A percentile compares a stretch with the other conserved stretches of the same genome.
These are phyloP conservation scores for Ophioninae sp. DNA, from an alignment of 2,888 invertebrate genomes.

Conservation along the genomic window DNA sequence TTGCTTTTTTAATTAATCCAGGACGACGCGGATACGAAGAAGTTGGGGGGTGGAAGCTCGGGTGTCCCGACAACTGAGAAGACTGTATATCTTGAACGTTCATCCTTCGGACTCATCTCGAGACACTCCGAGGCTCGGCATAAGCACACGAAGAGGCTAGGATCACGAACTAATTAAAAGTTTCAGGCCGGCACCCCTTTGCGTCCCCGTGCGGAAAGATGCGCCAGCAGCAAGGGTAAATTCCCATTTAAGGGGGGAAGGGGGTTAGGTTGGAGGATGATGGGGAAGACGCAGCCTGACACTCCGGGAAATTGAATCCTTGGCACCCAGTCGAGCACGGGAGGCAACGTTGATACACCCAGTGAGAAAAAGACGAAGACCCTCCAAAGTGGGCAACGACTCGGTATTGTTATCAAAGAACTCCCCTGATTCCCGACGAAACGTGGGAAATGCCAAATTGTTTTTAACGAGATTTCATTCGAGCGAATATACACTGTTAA, in stretches of 20 bases:
- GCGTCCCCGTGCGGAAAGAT: background rate
- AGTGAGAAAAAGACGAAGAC: constrained; percentile 3
- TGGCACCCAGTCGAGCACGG: constrained; percentile 35
- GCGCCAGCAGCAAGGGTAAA: too few species aligned
- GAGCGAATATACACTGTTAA: background rate
- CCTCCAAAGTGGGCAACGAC: background rate
- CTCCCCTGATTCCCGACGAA: constrained; percentile 17
- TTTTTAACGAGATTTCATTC: constrained; percentile 9
- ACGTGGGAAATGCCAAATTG: background rate
- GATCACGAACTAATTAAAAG: constrained; percentile 76
- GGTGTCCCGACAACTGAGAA: constrained; percentile 41
- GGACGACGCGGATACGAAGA: constrained; percentile 34
- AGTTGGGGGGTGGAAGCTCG: background rate
- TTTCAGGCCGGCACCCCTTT: constrained; percentile 63
- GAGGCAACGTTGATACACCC: constrained; percentile 32
- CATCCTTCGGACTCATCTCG: constrained; percentile 41
- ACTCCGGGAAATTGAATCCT: constrained; percentile 59
- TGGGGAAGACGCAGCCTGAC: constrained; percentile 37
- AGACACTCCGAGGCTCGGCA: constrained; percentile 18
- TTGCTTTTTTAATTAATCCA: constrained; percentile 56
- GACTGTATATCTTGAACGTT: constrained; percentile 45
- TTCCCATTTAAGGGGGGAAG: too few species aligned
- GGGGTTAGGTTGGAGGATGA: background rate
- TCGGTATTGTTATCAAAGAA: constrained; percentile 12
- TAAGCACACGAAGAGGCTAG: constrained; percentile 43